Percentiles rank a stretch among this genome's conserved stretches.
These are phyloP conservation scores for Drosophila nasuta DNA, from an alignment of 1,140 invertebrate species.

Conservation along the genomic window DNA sequence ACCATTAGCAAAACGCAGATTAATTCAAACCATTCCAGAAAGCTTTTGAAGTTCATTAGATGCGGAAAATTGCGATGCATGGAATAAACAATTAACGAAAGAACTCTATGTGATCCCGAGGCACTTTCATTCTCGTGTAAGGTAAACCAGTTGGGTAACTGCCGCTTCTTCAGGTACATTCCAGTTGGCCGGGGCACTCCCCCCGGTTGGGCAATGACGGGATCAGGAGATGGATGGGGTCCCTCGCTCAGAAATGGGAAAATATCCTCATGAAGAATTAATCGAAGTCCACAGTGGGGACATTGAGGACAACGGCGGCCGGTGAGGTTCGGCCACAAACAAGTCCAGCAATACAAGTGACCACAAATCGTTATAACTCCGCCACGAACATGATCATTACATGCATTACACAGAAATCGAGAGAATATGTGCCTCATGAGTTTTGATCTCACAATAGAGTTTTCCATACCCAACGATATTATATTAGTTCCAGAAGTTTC, in stretches of 20 bases:
- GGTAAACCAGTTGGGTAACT: constrained; percentile 32
- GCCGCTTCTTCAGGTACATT: constrained; percentile 15
- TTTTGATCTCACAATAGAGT: not conserved
- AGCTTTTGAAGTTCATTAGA: not conserved
- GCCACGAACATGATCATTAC: constrained; percentile 10
- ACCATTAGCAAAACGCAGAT: not conserved
- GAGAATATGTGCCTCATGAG: not conserved
- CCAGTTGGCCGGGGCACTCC: constrained; percentile 56
- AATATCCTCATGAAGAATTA: constrained; percentile 56
- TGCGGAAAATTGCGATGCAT: not conserved
- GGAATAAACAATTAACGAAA: not conserved
- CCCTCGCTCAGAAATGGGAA: constrained; percentile 52
- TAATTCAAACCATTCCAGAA: constrained; percentile 2
- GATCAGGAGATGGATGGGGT: not conserved
- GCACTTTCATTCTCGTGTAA: not conserved
- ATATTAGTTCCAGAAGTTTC: too few species aligned
- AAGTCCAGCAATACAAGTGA: constrained; percentile 60
- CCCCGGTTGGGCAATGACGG: constrained; percentile 37
- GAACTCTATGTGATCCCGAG: not conserved
- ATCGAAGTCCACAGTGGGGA: constrained; percentile 18
- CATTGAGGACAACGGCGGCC: not conserved
- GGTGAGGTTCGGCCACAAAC: constrained; percentile 50
- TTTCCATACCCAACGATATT: too few species aligned
- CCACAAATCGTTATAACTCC: constrained; percentile 63
- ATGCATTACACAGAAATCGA: constrained; percentile 38